These are phyloP conservation scores for Karalla daura DNA, from an alignment of 2,797 vertebrate species.

Conservation along the genomic window DNA sequence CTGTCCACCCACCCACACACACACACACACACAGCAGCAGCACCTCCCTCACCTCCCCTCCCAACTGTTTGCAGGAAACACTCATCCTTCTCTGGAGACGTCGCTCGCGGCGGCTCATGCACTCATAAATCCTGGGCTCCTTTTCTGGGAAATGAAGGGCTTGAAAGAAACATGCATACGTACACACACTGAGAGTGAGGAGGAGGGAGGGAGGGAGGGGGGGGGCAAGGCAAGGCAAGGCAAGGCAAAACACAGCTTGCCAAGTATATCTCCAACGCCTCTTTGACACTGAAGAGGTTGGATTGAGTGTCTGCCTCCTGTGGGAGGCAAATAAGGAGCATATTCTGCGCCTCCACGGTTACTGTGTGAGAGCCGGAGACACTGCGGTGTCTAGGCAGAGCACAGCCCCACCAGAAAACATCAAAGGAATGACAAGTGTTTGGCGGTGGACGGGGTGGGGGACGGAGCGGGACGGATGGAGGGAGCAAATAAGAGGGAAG, in stretches of 20 bases:
- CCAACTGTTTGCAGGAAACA: constrained; percentile 86
- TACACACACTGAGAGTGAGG: constrained; percentile 41
- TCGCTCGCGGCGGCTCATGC: constrained; percentile 70
- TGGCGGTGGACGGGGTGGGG: constrained; percentile 33
- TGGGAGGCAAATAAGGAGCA: constrained; percentile 69
- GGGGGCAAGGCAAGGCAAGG: not conserved
- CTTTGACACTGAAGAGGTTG: constrained; percentile 65
- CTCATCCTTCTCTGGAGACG: constrained; percentile 84
- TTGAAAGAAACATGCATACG: constrained; percentile 69
- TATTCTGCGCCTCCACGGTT: constrained; percentile 58
- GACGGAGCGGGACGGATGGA: constrained; percentile 50
- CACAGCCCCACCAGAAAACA: constrained; percentile 67
- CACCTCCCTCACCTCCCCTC: constrained; percentile 41
- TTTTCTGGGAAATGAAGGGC: constrained; percentile 77
- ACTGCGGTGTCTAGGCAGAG: constrained; percentile 76
- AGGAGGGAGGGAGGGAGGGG: not conserved
- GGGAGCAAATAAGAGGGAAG: constrained; percentile 60
- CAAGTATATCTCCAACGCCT: constrained; percentile 67
- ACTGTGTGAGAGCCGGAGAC: constrained; percentile 65
- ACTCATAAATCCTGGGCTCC: constrained; percentile 75
- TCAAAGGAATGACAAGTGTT: constrained; percentile 71
- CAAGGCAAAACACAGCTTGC: constrained; percentile 55
- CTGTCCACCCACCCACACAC: constrained; percentile 79
- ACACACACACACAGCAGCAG: constrained; percentile 39
- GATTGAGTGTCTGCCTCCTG: constrained; percentile 69